Percentiles rank a stretch among this genome's conserved stretches.
Evolutionary conservation across 2,797 vertebrate species (phyloP).

Genomic region (Pangasius djambal): DNA sequence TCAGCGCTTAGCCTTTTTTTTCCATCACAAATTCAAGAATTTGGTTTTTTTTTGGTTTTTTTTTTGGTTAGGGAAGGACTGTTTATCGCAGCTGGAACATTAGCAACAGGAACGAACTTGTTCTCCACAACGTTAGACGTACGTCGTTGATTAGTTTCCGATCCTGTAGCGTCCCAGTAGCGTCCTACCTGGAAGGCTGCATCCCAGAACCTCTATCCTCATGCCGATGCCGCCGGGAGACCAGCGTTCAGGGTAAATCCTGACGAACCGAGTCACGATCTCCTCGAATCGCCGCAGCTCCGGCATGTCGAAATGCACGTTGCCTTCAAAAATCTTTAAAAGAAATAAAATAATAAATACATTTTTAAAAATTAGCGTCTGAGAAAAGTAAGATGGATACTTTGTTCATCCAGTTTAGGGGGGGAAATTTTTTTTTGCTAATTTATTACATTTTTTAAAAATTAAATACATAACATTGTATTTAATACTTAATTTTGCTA

Average conservation of each 20-base stretch:
- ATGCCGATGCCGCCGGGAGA: constrained; percentile 95
- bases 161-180: constrained; percentile 65
- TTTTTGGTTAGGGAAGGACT: neutral
- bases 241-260: constrained; percentile 93
- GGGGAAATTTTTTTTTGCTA: neutral
- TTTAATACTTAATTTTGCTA: too few species aligned
- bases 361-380: neutral
- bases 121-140: neutral
- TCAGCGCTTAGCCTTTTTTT: neutral
- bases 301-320: constrained; percentile 92
- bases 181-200: constrained; percentile 90
- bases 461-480: too few species aligned
- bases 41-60: neutral
- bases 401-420: neutral
- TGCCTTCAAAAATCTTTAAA: constrained; percentile 91
- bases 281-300: constrained; percentile 91
- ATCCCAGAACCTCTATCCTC: constrained; percentile 95
- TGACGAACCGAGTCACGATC: constrained; percentile 83
- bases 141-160: neutral
- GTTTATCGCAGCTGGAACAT: neutral
- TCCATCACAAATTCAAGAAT: neutral
- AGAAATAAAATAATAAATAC: neutral
- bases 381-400: neutral
- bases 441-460: too few species aligned
- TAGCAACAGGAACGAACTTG: neutral